Evolutionary conservation across 2,888 invertebrate genomes (phyloP), one percentile per base, ranked within the genome.

Genomic region (Thereva unica): DNA sequence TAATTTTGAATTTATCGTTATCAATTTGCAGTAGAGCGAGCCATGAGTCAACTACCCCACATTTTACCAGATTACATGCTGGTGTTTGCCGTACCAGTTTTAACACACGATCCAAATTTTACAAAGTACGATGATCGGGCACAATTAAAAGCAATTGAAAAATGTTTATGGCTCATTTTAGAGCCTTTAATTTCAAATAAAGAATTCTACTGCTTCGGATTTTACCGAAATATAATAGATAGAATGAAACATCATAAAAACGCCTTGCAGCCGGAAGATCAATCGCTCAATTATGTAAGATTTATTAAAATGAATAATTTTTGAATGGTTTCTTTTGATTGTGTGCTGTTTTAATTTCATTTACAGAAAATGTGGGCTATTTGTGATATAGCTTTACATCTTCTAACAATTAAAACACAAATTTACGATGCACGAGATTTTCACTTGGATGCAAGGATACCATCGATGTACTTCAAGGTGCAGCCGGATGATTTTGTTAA

Each of bases 11-110:
- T 52, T 50, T 47, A 54, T 42, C 9, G 54, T 44, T 35, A 23
- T 54, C 45, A 61, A 67, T 69, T 68, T 70, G 5, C 83, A 82
- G 85, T 87, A 73, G 90, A 90, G 75, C 87, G 87, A 70, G 89
- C 89, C 0, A 83, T 88, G 76, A 84, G 88, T 71, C 92, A 93
- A 83, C 82, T 93, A 77, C 89, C 92, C 47, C 91, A 92, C 80
- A 93, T 95, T 78, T 84, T 97, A 81, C 97, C 98, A 64, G 98
- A 98, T 83, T 97, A 97, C 80, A 95, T 96, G 90, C 83, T 98
- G 76, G 94, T 96, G 72, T 97, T 97, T 82, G 93, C 95, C n/a
- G 91, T 97, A 73, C 95, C 97, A 56, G 88, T 98, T 61, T 84
- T 98, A 68, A 92, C 97, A n/a, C 96, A 97, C 79, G 93, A 95